Evolutionary conservation across 1,140 invertebrate species (phyloP).

Genomic region (Tetragonula clypearis): DNA sequence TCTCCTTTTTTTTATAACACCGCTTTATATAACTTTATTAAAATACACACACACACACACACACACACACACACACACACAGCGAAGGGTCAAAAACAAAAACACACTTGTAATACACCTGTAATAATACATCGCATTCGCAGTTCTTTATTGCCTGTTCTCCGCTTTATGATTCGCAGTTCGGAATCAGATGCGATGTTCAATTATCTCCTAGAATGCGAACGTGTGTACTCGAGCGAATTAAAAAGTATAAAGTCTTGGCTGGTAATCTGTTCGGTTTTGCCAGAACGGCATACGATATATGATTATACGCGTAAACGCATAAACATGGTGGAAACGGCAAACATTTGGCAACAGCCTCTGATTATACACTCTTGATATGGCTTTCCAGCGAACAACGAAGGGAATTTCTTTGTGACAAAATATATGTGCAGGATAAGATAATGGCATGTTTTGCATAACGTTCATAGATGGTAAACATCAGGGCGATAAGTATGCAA

Average conservation of each 20-base stretch:
- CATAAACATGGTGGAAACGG: background rate
- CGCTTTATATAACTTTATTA: no score
- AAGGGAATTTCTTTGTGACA: constrained; percentile 16
- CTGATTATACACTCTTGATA: constrained; percentile 11
- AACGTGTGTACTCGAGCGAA: no score
- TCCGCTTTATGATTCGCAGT: background rate
- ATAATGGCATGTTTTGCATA: constrained; percentile 37
- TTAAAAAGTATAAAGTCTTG: background rate
- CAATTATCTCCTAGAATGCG: background rate
- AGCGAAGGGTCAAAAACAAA: no score
- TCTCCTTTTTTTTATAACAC: no score
- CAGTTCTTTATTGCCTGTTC: background rate
- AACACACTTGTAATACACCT: no score
- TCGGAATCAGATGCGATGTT: background rate
- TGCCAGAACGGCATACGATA: background rate
- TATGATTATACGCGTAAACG: background rate
- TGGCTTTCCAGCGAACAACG: background rate
- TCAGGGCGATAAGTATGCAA: background rate
- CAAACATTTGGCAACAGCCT: constrained; percentile 27
- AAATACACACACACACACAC: no score
- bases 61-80: no score
- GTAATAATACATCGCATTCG: background rate
- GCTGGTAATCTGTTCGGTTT: background rate
- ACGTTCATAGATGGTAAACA: background rate
- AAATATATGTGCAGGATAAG: background rate